Evolutionary conservation across 2,113 vertebrate genomes (phyloP).

Genomic region (Bungarus multicinctus): DNA sequence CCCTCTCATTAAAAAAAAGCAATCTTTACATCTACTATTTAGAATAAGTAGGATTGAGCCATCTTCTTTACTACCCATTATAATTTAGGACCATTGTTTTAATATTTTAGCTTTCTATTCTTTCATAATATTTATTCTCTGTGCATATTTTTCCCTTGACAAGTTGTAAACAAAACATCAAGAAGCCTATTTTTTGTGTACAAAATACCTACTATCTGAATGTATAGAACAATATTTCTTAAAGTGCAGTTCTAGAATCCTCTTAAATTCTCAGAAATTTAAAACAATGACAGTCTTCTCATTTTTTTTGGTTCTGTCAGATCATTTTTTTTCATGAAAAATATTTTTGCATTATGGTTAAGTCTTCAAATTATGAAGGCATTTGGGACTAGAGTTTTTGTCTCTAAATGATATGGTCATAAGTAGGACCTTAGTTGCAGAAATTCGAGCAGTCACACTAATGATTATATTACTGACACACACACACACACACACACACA

Average conservation of each 20-base stretch:
- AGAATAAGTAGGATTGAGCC: not conserved
- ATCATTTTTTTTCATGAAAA: not conserved
- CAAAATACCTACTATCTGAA: not conserved
- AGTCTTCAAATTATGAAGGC: not conserved
- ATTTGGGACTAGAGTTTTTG: not conserved
- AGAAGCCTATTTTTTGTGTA: not conserved
- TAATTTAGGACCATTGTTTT: not conserved
- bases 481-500: too few species aligned
- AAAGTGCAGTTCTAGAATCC: not conserved
- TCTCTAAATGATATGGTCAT: not conserved
- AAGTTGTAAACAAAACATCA: not conserved
- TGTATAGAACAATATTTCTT: not conserved
- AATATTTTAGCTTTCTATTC: not conserved
- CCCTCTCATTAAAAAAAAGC: not conserved
- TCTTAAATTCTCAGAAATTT: not conserved
- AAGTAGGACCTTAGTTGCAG: not conserved
- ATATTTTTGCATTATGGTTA: not conserved
- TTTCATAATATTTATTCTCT: not conserved
- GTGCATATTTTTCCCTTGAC: not conserved
- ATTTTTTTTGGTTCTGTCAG: not conserved
- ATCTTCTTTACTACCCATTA: not conserved
- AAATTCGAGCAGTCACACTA: not conserved
- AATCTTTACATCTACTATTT: not conserved
- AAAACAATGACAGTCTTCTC: not conserved
- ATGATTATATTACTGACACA: not conserved